Percentiles rank a stretch among this genome's conserved stretches.
Conservation (phyloP, 2,888 invertebrate species). For the Stictocephala bisonia region DNA sequence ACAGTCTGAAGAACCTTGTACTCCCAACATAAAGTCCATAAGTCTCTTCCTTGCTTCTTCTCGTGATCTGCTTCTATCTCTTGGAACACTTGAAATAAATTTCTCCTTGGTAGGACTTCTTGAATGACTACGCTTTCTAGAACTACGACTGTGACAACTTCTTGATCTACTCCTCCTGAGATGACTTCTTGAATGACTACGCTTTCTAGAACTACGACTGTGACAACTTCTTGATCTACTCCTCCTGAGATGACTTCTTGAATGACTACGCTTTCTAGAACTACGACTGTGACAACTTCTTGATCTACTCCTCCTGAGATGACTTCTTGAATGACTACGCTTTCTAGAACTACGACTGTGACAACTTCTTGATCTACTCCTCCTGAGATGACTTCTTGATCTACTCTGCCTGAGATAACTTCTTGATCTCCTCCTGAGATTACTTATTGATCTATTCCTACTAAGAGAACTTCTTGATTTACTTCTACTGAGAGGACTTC, state of each 20-base stretch:
- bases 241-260: not conserved
- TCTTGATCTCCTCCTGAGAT: not conserved
- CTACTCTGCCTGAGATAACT: too few species aligned
- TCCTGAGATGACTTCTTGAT: not conserved
- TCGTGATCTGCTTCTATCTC: not conserved
- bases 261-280: not conserved
- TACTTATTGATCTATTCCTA: not conserved
- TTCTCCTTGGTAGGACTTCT: not conserved
- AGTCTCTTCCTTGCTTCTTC: not conserved
- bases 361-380: not conserved
- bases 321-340: not conserved
- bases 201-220: not conserved
- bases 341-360: too few species aligned
- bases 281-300: not conserved
- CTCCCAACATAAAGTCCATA: constrained; percentile 7
- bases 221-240: not conserved
- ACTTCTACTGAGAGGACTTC: not conserved
- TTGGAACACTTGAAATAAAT: not conserved
- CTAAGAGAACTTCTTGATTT: not conserved
- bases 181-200: not conserved
- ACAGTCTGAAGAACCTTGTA: not conserved
- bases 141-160: not conserved
- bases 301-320: not conserved
- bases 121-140: too few species aligned
- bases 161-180: not conserved